Evolutionary conservation across 2,113 vertebrate species (phyloP), one percentile per base, ranked within the genome.

Genomic region (Talpa occidentalis): DNA sequence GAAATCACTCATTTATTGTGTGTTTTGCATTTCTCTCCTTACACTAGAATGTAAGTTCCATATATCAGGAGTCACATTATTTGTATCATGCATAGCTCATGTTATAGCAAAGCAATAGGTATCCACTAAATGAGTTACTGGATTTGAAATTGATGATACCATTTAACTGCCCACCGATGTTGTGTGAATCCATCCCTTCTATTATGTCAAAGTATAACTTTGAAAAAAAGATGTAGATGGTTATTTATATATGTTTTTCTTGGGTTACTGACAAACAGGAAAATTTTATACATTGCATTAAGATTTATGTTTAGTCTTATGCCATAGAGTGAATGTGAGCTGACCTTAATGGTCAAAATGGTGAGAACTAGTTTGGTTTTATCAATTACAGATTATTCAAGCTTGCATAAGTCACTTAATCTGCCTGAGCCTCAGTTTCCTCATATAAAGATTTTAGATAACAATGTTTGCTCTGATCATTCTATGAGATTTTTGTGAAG

Each of bases 401-500:
- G 19, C 22, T 91, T 56, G 6, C 42, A 78, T 21, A n/a, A 64
- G 21, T 22, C 42, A 44, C 54, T 93, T 86, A 60, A 72, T 91
- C 10, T 88, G 86, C 64, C 30, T 26, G 15, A 79, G 11, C 37
- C 47, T 91, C 62, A 14, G 2, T 86, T 60, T 91, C 59, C n/a
- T 88, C 19, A 35, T 35, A 11, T 77, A 70, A 24, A 47, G 82
- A 44, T 69, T 86, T 94, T 28, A 52, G 42, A 76, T 76, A 35
- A 81, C 15, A 59, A 3, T 67, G 8, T 69, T 91, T 49, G 8
- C 9, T 81, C 47, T 86, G 12, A 15, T 88, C 35, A n/a, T 52
- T 83, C 49, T 44, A 7, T 56, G 54, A 56, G 54, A 56, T 52
- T 17, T 90, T 74, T 79, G 52, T 88, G 91, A 93, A 89, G 85